Conservation (phyloP, 2,888 invertebrate genomes). For the Agriotes lineatus region DNA sequence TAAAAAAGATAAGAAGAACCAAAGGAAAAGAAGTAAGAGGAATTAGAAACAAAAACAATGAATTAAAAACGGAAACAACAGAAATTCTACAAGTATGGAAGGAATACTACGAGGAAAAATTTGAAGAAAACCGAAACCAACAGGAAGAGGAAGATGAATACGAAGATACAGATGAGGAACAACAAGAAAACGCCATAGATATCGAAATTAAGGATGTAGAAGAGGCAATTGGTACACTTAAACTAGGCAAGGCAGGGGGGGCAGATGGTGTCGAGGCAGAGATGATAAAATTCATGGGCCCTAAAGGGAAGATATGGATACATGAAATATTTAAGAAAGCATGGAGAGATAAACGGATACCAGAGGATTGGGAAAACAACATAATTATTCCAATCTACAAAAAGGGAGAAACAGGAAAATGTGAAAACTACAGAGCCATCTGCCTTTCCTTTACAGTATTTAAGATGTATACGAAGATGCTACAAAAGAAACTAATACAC, state of each 20-base stretch:
- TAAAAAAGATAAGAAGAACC: background rate
- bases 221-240: background rate
- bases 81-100: no score
- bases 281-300: conserved; percentile 1
- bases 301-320: background rate
- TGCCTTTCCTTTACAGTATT: background rate
- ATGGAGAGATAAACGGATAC: background rate
- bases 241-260: no score
- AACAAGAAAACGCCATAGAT: no score
- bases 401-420: background rate
- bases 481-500: no score
- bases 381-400: background rate
- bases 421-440: background rate
- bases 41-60: no score
- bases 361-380: conserved; percentile 1
- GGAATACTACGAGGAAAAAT: no score
- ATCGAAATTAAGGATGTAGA: background rate
- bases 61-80: no score
- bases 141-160: no score
- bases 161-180: no score
- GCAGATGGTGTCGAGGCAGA: background rate
- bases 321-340: no score
- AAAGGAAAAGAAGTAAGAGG: background rate
- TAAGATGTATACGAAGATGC: no score
- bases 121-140: no score